Conservation (phyloP, 2,888 invertebrate species). For the Pseudococcus longispinus region DNA sequence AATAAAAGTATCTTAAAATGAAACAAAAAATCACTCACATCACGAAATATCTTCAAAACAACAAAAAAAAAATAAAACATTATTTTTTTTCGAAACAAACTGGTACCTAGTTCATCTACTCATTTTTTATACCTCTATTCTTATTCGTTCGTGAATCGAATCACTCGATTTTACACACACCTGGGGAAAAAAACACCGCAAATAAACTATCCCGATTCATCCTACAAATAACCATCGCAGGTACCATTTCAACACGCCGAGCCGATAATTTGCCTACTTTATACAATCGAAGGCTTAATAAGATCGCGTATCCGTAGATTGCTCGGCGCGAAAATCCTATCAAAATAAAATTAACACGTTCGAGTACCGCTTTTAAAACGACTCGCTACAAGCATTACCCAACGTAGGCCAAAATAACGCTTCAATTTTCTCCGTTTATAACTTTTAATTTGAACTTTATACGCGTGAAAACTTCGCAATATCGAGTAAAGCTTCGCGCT, state of each 20-base stretch:
- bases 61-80: too few species aligned
- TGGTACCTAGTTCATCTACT: too few species aligned
- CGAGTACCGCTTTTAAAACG: not conserved
- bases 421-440: conserved; percentile 31
- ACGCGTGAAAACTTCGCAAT: conserved; percentile 28
- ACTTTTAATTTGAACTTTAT: conserved; percentile 26
- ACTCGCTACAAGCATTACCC: conserved; percentile 1
- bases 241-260: not conserved
- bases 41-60: too few species aligned
- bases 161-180: too few species aligned
- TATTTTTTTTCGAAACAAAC: too few species aligned
- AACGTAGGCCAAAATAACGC: not conserved
- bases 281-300: not conserved
- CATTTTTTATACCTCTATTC: too few species aligned
- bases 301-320: not conserved
- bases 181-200: not conserved
- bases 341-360: conserved; percentile 26
- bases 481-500: not conserved
- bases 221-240: not conserved
- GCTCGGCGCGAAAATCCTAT: conserved; percentile 23
- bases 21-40: too few species aligned
- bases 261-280: not conserved
- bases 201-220: not conserved
- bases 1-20: too few species aligned
- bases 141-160: too few species aligned